A percentile compares a stretch with the other conserved stretches of the same genome.
These are phyloP conservation scores for Drosophila aldrichi DNA, from an alignment of 2,888 invertebrate genomes.

Conservation along the genomic window DNA sequence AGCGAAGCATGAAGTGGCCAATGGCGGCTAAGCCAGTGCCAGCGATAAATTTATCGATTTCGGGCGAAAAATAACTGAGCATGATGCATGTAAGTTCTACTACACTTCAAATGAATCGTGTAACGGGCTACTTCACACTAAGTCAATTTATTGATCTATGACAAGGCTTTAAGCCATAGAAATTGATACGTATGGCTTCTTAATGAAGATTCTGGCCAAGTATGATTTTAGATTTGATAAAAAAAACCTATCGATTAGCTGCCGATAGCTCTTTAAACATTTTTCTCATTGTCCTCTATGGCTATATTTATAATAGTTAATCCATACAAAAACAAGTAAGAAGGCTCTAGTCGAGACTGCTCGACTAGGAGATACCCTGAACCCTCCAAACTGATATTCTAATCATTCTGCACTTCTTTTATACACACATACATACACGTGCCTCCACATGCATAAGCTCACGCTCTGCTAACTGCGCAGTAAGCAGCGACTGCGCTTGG, in stretches of 20 bases:
- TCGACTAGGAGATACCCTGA: too few species aligned
- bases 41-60: constrained; percentile 31
- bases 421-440: too few species aligned
- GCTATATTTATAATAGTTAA: neutral
- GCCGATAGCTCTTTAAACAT: neutral
- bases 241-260: neutral
- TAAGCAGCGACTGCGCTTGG: too few species aligned
- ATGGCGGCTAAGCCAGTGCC: constrained; percentile 4
- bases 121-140: neutral
- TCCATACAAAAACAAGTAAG: too few species aligned
- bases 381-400: too few species aligned
- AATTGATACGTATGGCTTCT: too few species aligned
- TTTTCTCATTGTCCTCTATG: neutral
- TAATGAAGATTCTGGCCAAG: too few species aligned
- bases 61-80: constrained; percentile 4
- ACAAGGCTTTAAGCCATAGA: neutral
- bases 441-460: too few species aligned
- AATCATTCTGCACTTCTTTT: too few species aligned
- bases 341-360: too few species aligned
- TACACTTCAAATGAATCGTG: neutral
- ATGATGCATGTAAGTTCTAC: neutral
- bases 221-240: neutral
- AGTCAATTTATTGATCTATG: neutral
- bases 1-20: constrained; percentile 11
- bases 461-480: too few species aligned